phyloP scores from a whole-genome alignment of 2,113 vertebrate genomes.

The Passer montanus region DNA sequence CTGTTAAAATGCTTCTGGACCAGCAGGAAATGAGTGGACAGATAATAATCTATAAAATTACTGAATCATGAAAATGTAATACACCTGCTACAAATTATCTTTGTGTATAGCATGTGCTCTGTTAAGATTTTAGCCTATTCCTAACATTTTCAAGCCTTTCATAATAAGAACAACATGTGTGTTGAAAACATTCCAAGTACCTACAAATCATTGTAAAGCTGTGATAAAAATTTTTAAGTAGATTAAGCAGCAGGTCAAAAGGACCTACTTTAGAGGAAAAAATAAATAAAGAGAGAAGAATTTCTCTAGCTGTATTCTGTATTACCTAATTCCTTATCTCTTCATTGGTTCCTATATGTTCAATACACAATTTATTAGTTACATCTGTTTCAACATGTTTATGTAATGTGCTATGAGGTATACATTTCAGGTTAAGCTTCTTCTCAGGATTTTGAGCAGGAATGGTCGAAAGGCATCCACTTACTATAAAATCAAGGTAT shows the following conservation, averaged over 20 bases:
- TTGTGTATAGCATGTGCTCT: conserved; percentile 34
- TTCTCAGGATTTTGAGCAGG: conserved; percentile 2
- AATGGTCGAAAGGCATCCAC: neutral
- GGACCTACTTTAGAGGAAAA: conserved; percentile 52
- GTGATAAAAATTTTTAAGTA: conserved; percentile 61
- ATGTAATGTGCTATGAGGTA: neutral
- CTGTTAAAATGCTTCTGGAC: conserved; percentile 38
- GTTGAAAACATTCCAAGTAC: conserved; percentile 65
- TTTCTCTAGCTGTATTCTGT: conserved; percentile 29
- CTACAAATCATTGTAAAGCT: conserved; percentile 63
- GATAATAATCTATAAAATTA: conserved; percentile 68
- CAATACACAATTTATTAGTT: conserved; percentile 46
- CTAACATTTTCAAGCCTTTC: conserved; percentile 61
- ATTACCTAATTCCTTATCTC: conserved; percentile 40
- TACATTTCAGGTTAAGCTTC: neutral
- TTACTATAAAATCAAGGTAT: neutral
- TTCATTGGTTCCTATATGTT: conserved; percentile 8
- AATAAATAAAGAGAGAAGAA: conserved; percentile 14
- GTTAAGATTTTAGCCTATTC: conserved; percentile 59
- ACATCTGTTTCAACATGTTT: conserved; percentile 18
- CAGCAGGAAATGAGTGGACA: conserved; percentile 50
- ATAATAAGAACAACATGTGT: conserved; percentile 70
- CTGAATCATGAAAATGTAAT: conserved; percentile 53
- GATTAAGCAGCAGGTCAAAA: conserved; percentile 58
- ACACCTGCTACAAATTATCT: conserved; percentile 71